Conservation (phyloP, 2,113 vertebrate species). For the Mungos mungo region DNA sequence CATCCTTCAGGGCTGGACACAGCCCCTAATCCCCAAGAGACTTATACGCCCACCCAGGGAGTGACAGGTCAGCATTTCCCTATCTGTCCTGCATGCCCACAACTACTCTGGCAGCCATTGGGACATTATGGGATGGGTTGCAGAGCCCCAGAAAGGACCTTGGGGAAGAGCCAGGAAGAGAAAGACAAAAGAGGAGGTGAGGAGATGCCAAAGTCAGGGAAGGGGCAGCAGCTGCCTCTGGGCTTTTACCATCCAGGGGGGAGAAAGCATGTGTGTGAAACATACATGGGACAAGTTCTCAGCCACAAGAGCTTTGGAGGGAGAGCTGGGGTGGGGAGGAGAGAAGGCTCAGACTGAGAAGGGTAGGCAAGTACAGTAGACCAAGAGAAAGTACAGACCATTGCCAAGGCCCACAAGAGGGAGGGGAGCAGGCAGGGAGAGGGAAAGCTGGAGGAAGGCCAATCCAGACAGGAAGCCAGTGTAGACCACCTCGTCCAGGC, state of each 20-base stretch:
- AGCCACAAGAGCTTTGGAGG: neutral
- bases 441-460: neutral
- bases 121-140: neutral
- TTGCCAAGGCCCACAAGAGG: neutral
- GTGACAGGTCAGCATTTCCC: neutral
- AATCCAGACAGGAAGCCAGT: neutral
- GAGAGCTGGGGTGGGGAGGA: neutral
- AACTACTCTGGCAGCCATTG: neutral
- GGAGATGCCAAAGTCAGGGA: neutral
- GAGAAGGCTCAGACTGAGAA: neutral
- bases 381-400: neutral
- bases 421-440: neutral
- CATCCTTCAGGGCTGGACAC: slow-evolving; percentile 1
- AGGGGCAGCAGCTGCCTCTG: neutral
- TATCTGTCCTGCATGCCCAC: neutral
- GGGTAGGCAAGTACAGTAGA: too few species aligned
- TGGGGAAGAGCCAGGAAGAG: too few species aligned
- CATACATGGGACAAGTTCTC: neutral
- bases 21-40: neutral
- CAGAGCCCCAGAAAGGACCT: neutral
- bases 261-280: neutral
- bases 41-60: neutral
- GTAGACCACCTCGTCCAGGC: neutral
- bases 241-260: neutral
- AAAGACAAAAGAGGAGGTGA: neutral